These are phyloP conservation scores for Cromileptes altivelis DNA, from an alignment of 2,113 vertebrate genomes.

Conservation along the genomic window DNA sequence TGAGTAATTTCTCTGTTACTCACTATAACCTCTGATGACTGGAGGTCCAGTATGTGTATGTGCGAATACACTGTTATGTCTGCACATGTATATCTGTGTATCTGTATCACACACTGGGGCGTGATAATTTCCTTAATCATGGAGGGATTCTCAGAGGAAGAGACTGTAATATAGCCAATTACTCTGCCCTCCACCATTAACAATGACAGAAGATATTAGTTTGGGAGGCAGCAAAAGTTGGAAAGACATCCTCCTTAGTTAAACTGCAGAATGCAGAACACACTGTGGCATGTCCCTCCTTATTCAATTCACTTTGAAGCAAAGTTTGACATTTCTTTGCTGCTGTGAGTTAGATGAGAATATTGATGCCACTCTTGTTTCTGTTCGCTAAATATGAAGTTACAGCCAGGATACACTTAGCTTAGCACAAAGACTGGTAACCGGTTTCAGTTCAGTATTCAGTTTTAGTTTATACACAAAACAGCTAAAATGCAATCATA, in stretches of 20 bases:
- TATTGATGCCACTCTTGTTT: neutral
- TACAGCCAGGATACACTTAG: too few species aligned
- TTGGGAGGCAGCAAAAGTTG: conserved; percentile 21
- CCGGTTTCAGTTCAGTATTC: too few species aligned
- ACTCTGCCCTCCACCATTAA: conserved; percentile 47
- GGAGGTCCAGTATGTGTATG: neutral
- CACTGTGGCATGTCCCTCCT: neutral
- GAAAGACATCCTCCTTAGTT: conserved; percentile 10
- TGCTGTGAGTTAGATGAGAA: neutral
- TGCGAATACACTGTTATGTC: neutral
- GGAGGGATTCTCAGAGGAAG: conserved; percentile 63
- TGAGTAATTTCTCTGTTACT: conserved; percentile 16
- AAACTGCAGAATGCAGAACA: neutral
- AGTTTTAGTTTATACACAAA: too few species aligned
- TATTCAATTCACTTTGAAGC: neutral
- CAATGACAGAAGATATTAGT: conserved; percentile 60
- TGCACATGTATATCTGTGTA: conserved; percentile 12
- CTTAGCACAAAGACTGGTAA: too few species aligned
- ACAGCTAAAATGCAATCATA: too few species aligned
- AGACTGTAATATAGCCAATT: conserved; percentile 63
- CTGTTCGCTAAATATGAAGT: too few species aligned
- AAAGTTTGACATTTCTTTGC: conserved; percentile 6
- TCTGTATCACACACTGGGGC: conserved; percentile 38
- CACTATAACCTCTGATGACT: conserved; percentile 14
- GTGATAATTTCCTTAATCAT: conserved; percentile 65